Evolutionary conservation across 2,888 invertebrate species (phyloP), one percentile per base, ranked within the genome.

Genomic region (Trichacis sp.): DNA sequence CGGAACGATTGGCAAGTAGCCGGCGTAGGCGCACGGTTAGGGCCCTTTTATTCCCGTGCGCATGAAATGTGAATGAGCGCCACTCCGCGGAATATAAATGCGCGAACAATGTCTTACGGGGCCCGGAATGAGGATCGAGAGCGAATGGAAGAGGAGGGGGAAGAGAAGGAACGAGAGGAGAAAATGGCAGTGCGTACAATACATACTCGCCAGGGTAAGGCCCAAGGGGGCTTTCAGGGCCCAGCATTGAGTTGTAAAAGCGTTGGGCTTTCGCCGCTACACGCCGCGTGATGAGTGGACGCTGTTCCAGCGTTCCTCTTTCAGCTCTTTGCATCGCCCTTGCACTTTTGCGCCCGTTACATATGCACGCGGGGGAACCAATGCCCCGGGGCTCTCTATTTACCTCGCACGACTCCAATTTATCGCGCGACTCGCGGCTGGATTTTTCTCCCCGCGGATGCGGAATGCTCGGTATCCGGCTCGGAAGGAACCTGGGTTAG

Each of bases 251-350:
- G 84, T 84, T 83, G 84, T 84, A 84, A 84, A 82, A 82, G 82
- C 83, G 79, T 77, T 80, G 77, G 83, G 75, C 24, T 77, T 77
- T 79, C 77, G 77, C 80, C 79, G 75, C 82, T 81, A 81, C 83
- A 82, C 78, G 83, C 83, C 83, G 82, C 78, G 83, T 83, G 84
- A 84, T 84, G 84, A 83, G 82, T 82, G 82, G 83, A 84, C 66
- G 82, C 80, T 83, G 84, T 83, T 81, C 76, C 77, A 72, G 71
- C 79, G 78, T 82, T 80, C 79, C 80, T 81, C 79, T 82, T 81
- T 78, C 75, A 79, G 77, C 79, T 81, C 79, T 76, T 76, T 78
- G 74, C 72, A 54, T 75, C 75, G 73, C 76, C 75, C 77, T 77
- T 76, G 76, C 79, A 73, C 78, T 79, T 76, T 72, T 50, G 24